phyloP scores from a whole-genome alignment of 2,113 vertebrate genomes.

The Vulpes ferrilata region DNA sequence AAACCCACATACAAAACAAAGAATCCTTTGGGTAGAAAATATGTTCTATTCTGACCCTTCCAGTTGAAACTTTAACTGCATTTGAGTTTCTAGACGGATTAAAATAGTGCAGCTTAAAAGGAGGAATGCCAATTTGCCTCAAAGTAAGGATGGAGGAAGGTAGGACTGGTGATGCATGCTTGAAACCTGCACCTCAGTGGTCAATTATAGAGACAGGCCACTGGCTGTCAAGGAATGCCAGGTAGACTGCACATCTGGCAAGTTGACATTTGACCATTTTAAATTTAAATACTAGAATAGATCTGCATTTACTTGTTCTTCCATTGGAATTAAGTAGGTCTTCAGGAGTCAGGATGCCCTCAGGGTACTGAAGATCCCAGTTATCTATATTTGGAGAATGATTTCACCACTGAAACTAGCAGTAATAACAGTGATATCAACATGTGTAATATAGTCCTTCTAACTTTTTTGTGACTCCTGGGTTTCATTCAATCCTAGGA shows the following conservation, averaged over 20 bases:
- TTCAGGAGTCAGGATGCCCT: not conserved
- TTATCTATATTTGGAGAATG: not conserved
- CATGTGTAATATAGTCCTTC: not conserved
- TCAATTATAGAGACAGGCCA: not conserved
- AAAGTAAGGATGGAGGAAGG: not conserved
- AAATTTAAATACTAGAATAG: not conserved
- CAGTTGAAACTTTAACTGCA: not conserved
- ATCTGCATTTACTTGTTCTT: not conserved
- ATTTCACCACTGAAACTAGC: not conserved
- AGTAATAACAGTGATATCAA: not conserved
- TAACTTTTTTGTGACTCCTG: not conserved
- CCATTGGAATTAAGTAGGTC: not conserved
- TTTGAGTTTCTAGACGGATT: not conserved
- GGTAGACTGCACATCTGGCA: not conserved
- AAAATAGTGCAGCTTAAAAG: not conserved
- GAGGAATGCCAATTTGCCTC: not conserved
- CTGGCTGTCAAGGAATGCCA: not conserved
- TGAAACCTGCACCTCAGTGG: rapidly evolving
- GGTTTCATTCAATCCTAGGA: not conserved
- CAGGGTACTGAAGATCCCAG: not conserved
- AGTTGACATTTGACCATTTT: not conserved
- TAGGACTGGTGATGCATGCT: not conserved
- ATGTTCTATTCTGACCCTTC: not conserved
- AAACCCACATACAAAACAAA: not conserved
- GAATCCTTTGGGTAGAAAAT: not conserved